Base-by-base conservation (phyloP, 2,888 invertebrate species). In the Drosophila mimica region DNA sequence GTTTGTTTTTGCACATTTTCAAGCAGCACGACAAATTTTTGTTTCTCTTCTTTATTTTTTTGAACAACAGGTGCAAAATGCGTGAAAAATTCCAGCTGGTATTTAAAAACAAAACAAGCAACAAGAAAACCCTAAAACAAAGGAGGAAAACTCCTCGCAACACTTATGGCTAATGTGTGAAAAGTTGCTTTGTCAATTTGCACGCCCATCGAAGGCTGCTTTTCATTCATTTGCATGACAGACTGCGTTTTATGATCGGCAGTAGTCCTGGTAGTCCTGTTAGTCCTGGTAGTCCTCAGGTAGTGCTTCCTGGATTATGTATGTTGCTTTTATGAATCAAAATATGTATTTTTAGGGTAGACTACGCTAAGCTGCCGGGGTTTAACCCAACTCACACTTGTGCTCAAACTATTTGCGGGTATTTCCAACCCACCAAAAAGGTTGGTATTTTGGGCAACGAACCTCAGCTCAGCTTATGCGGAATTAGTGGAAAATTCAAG, bases 91-190 rank as follows among this genome's bases (percentile, higher is more conserved):
- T 33, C 68, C 79, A 81, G 52, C 38, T 58, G 80, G 70, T 51
- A 71, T 36, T 70, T 9, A 67, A 58, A 67, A 40, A 31, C 43
- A 57, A 40, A 43, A 20, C 15, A 11, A 8, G 30, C 9, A 51
- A 30, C n/a, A 56, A n/a, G 17, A 56, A 38, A n/a, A 13, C 17
- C 5, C 38, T 30, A 48, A 56, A 20, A 38, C 15, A 70, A 40
- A n/a, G n/a, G 3, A n/a, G 6, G 17, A 20, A 40, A 56, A 64
- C 25, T 25, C 25, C 25, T 25, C 60, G 46, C 15, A 62, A 53
- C 89, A 79, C 80, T 88, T 80, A 83, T 74, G 76, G 60, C 83
- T 88, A 87, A 90, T 86, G 90, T 92, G 92, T 90, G 91, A 92
- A 91, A 92, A 91, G 82, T 92, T 86, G 78, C 70, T 79, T 90